A percentile compares a stretch with the other conserved stretches of the same genome.
Conservation (phyloP, 2,797 vertebrate species). For the Intellagama lesueurii region DNA sequence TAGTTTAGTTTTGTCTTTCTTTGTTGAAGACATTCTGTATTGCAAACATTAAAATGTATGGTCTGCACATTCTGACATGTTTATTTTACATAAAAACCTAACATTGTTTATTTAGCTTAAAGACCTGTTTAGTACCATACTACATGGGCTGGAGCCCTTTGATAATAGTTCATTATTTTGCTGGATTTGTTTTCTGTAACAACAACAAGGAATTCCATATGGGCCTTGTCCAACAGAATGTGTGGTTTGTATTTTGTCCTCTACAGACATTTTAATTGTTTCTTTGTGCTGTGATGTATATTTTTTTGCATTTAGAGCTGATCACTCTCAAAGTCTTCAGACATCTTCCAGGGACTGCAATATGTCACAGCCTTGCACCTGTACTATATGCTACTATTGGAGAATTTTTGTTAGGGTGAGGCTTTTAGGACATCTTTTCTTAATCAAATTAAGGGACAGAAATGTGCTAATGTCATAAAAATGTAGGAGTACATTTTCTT, state of each 20-base stretch:
- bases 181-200: too few relatives aligned
- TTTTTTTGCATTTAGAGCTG: not conserved
- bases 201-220: not conserved
- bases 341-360: not conserved
- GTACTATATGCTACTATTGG: not conserved
- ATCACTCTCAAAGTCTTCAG: not conserved
- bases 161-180: too few relatives aligned
- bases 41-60: not conserved
- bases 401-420: constrained; percentile 4
- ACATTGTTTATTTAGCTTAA: constrained; percentile 32
- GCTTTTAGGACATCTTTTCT: not conserved
- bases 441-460: not conserved
- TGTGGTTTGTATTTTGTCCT: not conserved
- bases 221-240: not conserved
- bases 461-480: not conserved
- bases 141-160: too few relatives aligned
- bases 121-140: not conserved
- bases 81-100: too few relatives aligned
- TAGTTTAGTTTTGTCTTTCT: too few relatives aligned
- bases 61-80: too few relatives aligned
- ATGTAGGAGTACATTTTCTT: too few relatives aligned
- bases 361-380: not conserved
- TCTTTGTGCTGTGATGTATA: not conserved
- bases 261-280: not conserved
- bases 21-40: not conserved